Conservation (phyloP, 2,888 invertebrate species). For the Diplazon laetatorius region DNA sequence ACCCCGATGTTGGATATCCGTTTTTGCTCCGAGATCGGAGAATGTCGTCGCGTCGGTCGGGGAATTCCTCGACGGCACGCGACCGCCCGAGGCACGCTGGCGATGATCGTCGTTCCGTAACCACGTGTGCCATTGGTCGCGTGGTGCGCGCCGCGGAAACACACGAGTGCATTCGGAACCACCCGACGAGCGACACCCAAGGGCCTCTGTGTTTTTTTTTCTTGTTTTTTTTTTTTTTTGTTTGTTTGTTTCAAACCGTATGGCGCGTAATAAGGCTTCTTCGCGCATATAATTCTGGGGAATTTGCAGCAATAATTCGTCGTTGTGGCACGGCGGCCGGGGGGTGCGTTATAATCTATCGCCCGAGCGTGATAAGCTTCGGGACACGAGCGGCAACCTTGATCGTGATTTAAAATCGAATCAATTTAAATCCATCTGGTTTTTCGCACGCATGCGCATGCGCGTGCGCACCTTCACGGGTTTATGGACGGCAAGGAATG, state of each 20-base stretch:
- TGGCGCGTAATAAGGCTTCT: constrained; percentile 55
- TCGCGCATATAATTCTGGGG: constrained; percentile 58
- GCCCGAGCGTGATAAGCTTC: constrained; percentile 28
- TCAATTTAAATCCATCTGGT: constrained; percentile 50
- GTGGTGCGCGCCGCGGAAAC: not conserved
- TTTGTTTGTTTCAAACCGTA: too few species aligned
- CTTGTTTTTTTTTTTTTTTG: too few species aligned
- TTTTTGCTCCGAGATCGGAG: constrained; percentile 63
- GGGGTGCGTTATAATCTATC: constrained; percentile 23
- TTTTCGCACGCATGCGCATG: constrained; percentile 26
- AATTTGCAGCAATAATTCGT: constrained; percentile 62
- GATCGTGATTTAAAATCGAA: constrained; percentile 48
- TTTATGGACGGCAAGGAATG: not conserved
- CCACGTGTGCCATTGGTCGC: constrained; percentile 36
- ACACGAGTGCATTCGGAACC: too few species aligned
- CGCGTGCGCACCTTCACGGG: too few species aligned
- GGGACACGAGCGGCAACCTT: not conserved
- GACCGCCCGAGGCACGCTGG: constrained; percentile 65
- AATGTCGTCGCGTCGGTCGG: constrained; percentile 64
- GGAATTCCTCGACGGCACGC: constrained; percentile 68
- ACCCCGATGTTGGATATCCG: constrained; percentile 42
- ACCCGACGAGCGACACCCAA: constrained; percentile 31
- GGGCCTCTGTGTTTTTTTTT: constrained; percentile 35
- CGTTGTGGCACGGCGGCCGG: constrained; percentile 39
- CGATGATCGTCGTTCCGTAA: not conserved